Evolutionary conservation across 2,888 invertebrate genomes (phyloP), one percentile per base, ranked within the genome.

Genomic region (Acrocyrtus sp.): DNA sequence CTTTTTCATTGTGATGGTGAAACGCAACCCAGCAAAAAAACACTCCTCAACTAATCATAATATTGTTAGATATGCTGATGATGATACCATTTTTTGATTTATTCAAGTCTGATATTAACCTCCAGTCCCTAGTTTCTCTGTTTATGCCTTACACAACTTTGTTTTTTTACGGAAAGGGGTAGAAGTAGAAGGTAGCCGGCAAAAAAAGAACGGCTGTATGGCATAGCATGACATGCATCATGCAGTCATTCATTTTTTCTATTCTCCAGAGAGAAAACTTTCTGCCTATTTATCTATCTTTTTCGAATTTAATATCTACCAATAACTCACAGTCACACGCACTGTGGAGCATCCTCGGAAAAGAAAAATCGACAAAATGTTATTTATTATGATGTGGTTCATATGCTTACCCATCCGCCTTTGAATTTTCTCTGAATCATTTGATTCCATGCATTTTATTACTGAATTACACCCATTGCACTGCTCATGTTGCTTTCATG

Each of bases 291-390:
- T 50, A 39, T 58, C 50, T 53, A 34, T 34, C 27, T 60, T 22
- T 47, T 22, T n/a, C n/a, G n/a, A n/a, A n/a, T n/a, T n/a, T 54
- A 21, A 61, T 61, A 61, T 54, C 48, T 61, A 24, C 61, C 69
- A 69, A 69, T 69, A 69, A 69, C 48, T 69, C 61, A 69, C 61
- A 61, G 68, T 50, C 65, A 56, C 19, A 12, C 39, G 41, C 50
- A 41, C 3, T 56, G 17, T 51, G 34, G 34, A 34, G 6, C 15
- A 48, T 19, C n/a, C 8, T 26, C 1, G 15, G 4, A n/a, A 6
- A 51, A 51, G 4, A 51, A 51, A 24, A 6, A 17, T n/a, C 12
- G 3, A 54, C 54, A 34, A 19, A 19, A 8, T 2, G 41, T 27
- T 17, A 58, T 58, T 45, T 58, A 45, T 58, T 27, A 60, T 60